Percentiles rank a stretch among this genome's conserved stretches.
Conservation (phyloP, 2,888 invertebrate genomes). For the Yponomeuta evonymella region DNA sequence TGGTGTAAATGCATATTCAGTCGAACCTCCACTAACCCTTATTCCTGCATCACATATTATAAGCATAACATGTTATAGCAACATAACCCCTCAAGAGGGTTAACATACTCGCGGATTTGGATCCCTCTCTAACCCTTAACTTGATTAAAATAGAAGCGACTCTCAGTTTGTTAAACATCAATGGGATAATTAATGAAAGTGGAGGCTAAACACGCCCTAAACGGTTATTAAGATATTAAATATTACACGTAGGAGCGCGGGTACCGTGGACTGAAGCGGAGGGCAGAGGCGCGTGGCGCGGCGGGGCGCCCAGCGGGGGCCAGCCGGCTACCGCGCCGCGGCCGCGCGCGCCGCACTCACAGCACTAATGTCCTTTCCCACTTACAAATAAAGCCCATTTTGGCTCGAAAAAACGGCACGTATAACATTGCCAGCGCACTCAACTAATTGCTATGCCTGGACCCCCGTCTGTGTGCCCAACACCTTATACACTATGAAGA, state of each 20-base stretch:
- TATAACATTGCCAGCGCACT: not conserved
- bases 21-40: not conserved
- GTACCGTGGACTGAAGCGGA: slow-evolving; percentile 23
- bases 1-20: not conserved
- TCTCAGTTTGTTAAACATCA: slow-evolving; percentile 28
- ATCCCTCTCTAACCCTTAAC: not conserved
- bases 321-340: slow-evolving; percentile 27
- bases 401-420: not conserved
- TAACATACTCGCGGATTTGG: not conserved
- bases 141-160: slow-evolving; percentile 27
- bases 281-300: slow-evolving; percentile 23
- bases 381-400: not conserved
- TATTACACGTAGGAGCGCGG: slow-evolving; percentile 41
- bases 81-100: slow-evolving; percentile 1
- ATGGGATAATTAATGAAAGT: slow-evolving; percentile 58
- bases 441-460: slow-evolving; percentile 21
- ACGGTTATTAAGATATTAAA: slow-evolving; percentile 73
- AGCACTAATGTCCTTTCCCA: not conserved
- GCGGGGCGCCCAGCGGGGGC: slow-evolving; percentile 56
- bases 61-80: not conserved
- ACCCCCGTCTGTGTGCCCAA: slow-evolving; percentile 22
- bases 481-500: slow-evolving; percentile 38
- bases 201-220: slow-evolving; percentile 56
- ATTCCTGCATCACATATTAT: not conserved
- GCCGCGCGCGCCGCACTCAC: not conserved